Base-by-base conservation (phyloP, 2,113 vertebrate species). In the Nannobrachium achirus region DNA sequence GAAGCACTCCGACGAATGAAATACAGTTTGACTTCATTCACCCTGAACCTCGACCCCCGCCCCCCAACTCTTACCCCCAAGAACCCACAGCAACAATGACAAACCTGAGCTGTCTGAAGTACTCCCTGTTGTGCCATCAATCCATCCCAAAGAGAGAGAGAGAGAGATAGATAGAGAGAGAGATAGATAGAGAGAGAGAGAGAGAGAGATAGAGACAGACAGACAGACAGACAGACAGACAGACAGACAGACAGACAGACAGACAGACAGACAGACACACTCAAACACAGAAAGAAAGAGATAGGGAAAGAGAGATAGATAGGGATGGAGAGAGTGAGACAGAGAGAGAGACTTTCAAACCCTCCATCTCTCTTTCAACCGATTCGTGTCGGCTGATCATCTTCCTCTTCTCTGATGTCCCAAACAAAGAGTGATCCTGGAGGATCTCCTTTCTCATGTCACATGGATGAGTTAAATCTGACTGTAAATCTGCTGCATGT, bases 321-420 rank as follows among this genome's bases (percentile, higher is more conserved):
- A 33, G 25, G 25, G 25, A 33, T 33, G 25, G 25, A 33, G 6
- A 33, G 25, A 33, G n/a, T n/a, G 25, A 33, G 25, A 33, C 8
- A 11, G 39, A 2, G n/a, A 20, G 42, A 66, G 62, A 61, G 9
- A 33, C 3, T 33, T 33, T 25, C 2, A 33, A 33, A 4, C 25
- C 25, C 20, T 13, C 48, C 18, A 38, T 69, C 53, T 78, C 42
- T 56, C 57, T 72, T 66, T 69, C 52, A 25, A 13, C 14, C 72
- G 19, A 83, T 90, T 89, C 73, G 73, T 77, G 63, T 73, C 1
- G 39, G 63, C 40, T 66, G 56, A 68, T 88, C 73, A 51, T 42
- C 59, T 88, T 82, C 25, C 68, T 68, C 38, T 6, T 18, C 38
- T 66, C 16, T 75, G 45, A 76, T 49, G 33, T n/a, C 55, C 41